Evolutionary conservation across 2,888 invertebrate species (phyloP), one percentile per base, ranked within the genome.

Genomic region (Caenorhabditis parvicauda): DNA sequence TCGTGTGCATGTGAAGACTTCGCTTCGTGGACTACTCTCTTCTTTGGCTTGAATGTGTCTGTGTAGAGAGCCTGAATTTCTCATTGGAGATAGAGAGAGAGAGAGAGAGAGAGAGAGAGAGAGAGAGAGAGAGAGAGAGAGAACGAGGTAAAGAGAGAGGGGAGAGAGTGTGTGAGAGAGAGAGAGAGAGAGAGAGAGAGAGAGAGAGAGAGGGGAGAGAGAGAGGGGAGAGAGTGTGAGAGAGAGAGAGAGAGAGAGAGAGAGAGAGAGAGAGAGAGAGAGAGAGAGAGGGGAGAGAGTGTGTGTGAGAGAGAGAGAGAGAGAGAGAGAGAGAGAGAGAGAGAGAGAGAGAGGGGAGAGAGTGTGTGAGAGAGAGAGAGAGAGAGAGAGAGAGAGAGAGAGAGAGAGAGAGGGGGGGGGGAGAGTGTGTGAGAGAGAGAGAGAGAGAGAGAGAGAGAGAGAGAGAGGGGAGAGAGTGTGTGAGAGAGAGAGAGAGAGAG

Each of bases 211-310:
- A 44, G 7, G 7, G 24, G n/a, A 14, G 7, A 38, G 29, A n/a
- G n/a, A n/a, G n/a, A n/a, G n/a, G n/a, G n/a, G n/a, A n/a, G n/a
- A n/a, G n/a, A n/a, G n/a, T n/a, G n/a, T n/a, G n/a, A n/a, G n/a
- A n/a, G n/a, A n/a, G n/a, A n/a, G n/a, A n/a, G n/a, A 47, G 24
- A 47, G 6, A 17, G 14, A 25, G 3, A 43, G 24, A 35, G 3
- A 32, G 5, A n/a, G 14, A 9, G 45, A 44, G 7, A 7, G 24
- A 21, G 12, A 14, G 29, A 37, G 19, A 14, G 19, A 1, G 35
- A 24, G 32, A 28, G 28, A 53, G 58, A 53, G 17, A 72, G 55
- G 28, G 70, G 59, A 25, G 72, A 47, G 24, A 47, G 6, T 12
- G 14, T 35, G 3, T 29, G 24, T 44, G 3, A 32, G 5, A n/a